Percentiles rank a stretch among this genome's conserved stretches.
Conservation (phyloP, 2,113 vertebrate species). For the Empidonax traillii region DNA sequence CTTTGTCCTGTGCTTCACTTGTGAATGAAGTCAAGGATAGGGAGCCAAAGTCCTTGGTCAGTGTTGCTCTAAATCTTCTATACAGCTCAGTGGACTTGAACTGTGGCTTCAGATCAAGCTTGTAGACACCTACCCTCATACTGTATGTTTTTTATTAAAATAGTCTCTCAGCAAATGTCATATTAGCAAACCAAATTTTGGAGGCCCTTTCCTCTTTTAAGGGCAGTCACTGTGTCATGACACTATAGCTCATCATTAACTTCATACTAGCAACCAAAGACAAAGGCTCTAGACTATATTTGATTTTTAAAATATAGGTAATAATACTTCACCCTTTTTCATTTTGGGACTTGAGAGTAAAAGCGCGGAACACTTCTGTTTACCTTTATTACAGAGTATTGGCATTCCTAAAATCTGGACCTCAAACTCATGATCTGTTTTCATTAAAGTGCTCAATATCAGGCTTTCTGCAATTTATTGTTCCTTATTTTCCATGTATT, state of each 20-base stretch:
- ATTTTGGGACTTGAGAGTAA: not conserved
- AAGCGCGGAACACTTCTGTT: constrained; percentile 16
- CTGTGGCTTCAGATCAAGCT: not conserved
- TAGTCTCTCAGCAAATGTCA: not conserved
- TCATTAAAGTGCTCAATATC: constrained; percentile 23
- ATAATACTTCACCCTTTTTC: constrained; percentile 3
- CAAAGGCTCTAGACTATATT: not conserved
- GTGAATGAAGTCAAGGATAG: not conserved
- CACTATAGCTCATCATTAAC: not conserved
- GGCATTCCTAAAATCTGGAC: constrained; percentile 11
- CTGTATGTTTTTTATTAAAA: not conserved
- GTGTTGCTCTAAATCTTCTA: not conserved
- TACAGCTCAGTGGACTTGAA: not conserved
- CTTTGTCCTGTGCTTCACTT: constrained; percentile 10
- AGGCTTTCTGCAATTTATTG: not conserved
- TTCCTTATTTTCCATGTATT: constrained; percentile 13
- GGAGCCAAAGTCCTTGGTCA: not conserved
- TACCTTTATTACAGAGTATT: constrained; percentile 3
- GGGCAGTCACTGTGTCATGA: not conserved
- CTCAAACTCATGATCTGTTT: constrained; percentile 21
- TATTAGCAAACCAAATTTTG: not conserved
- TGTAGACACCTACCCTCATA: not conserved
- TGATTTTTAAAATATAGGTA: not conserved
- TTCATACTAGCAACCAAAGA: not conserved
- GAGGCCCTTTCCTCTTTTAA: not conserved